Evolutionary conservation across 1,140 invertebrate species (phyloP).

Genomic region (Eurosta solidaginis): DNA sequence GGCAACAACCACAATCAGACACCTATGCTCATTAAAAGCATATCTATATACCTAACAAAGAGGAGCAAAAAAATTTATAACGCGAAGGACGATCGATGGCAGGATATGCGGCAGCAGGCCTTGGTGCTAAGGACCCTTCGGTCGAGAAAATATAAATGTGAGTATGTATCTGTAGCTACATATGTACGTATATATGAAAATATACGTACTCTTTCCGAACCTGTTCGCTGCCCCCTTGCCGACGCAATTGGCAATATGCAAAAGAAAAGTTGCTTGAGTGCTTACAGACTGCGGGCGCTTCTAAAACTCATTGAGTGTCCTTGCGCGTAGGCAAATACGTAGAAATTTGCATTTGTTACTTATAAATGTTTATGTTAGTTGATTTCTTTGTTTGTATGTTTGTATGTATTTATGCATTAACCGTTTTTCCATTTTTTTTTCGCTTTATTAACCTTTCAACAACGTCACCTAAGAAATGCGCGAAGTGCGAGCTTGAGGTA

Average conservation of each 20-base stretch:
- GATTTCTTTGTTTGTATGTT: background rate
- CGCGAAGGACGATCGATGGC: background rate
- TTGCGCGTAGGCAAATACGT: background rate
- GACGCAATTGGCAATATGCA: background rate
- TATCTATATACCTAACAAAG: background rate
- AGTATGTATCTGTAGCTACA: background rate
- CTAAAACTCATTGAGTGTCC: background rate
- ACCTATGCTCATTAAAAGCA: conserved; percentile 13
- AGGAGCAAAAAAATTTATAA: background rate
- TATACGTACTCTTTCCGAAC: background rate
- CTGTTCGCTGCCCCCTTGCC: background rate
- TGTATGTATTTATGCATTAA: background rate
- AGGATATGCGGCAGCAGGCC: background rate
- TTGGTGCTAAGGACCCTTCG: conserved; percentile 4
- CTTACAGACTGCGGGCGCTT: background rate
- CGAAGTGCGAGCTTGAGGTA: background rate
- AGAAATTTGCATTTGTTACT: background rate
- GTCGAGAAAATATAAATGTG: background rate
- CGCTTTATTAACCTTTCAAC: conserved; percentile 1
- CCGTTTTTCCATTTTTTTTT: conserved; percentile 10
- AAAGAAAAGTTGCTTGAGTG: conserved; percentile 13
- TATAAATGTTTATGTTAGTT: background rate
- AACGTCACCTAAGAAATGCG: background rate
- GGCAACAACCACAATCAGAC: conserved; percentile 25
- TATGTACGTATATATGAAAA: background rate